phyloP scores from a whole-genome alignment of 2,888 invertebrate genomes.

The Petrolisthes manimaculis region DNA sequence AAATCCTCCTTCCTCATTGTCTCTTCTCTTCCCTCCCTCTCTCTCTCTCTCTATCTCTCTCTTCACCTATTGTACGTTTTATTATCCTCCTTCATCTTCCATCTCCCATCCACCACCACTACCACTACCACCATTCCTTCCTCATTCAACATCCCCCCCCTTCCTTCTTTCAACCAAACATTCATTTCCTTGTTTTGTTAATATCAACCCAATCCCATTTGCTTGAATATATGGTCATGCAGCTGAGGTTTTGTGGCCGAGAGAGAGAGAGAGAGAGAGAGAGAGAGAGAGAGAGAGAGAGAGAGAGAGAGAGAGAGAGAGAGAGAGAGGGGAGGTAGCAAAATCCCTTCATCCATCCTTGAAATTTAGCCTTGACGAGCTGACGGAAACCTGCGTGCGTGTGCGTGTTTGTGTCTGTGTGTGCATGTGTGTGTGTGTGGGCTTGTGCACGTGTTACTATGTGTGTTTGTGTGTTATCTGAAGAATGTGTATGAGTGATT shows the following conservation, averaged over 20 bases:
- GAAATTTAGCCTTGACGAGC: conserved; percentile 1
- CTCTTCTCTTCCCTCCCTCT: not conserved
- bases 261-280: conserved; percentile 45
- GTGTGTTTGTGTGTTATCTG: not conserved
- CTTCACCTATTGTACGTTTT: not conserved
- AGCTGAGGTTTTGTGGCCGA: not conserved
- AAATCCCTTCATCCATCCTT: conserved; percentile 2
- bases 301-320: conserved; percentile 20
- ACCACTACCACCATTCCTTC: not conserved
- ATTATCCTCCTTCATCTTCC: not conserved
- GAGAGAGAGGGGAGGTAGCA: conserved; percentile 19
- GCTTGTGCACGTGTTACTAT: not conserved
- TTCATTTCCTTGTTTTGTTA: no score
- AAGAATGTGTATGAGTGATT: no score
- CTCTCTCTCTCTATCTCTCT: not conserved
- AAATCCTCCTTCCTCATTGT: not conserved
- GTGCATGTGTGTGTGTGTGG: conserved; percentile 30
- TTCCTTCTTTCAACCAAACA: not conserved
- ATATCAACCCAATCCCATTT: no score
- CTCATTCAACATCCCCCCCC: not conserved
- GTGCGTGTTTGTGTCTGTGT: not conserved
- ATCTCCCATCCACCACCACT: not conserved
- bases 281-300: not conserved
- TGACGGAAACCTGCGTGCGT: not conserved
- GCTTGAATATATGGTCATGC: no score